Evolutionary conservation across 1,140 invertebrate species (phyloP), one percentile per base, ranked within the genome.

Genomic region (Asobara japonica): DNA sequence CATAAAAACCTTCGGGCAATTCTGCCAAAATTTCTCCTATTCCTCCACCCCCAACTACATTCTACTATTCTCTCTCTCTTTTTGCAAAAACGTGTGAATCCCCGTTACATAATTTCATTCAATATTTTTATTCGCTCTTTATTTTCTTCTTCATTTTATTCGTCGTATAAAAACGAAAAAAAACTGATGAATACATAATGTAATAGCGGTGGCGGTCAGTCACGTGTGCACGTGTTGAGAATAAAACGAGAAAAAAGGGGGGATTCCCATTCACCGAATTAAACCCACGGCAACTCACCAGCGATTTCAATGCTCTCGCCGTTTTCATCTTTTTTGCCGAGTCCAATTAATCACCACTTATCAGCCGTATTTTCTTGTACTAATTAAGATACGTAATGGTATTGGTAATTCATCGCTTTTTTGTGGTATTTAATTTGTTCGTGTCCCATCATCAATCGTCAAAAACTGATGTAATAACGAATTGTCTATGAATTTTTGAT

Each of bases 141-240:
- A n/a, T n/a, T 45, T 45, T 45, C 13, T 45, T 45, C 51, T 13
- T 56, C 22, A 56, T 10, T 56, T 56, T n/a, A n/a, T n/a, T 20
- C 25, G 18, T 56, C 25, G n/a, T 25, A 11, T 25, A 10, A 56
- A 2, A 11, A 56, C 7, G 25, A 2, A 56, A 56, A 56, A 51
- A 56, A n/a, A n/a, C n/a, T 22, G 65, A 22, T n/a, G 38, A 27
- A 66, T 38, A 66, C 18, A 27, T 36, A 22, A 38, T 66, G 18
- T 56, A 56, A 56, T 56, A 56, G 2, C 51, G 51, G 51, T 56
- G 22, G 18, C 51, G 22, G 25, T 33, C 30, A 16, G 27, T 62
- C 60, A 62, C 60, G 60, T 62, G 60, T 16, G 25, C 27, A 27
- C 29, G 60, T 62, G 27, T 16, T 62, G 60, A 31, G 25, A 31